Evolutionary conservation across 2,113 vertebrate genomes (phyloP).

Genomic region (Coreoperca whiteheadi): DNA sequence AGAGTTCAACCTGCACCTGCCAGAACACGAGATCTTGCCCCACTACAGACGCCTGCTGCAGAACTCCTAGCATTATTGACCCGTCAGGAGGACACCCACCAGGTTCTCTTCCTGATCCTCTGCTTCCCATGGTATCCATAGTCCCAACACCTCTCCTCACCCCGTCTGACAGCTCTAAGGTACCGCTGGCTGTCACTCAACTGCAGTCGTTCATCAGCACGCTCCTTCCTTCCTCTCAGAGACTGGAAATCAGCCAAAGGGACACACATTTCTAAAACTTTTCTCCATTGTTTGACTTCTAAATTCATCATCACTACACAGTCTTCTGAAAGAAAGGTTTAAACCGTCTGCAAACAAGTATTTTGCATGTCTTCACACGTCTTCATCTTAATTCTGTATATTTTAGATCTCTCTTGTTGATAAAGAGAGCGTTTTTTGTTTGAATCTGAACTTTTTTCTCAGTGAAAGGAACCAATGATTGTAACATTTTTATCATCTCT

Average conservation of each 20-base stretch:
- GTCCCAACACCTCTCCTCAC: background rate
- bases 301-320: constrained; percentile 45
- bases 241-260: constrained; percentile 75
- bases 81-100: constrained; percentile 70
- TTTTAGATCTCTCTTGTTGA: constrained; percentile 66
- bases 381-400: constrained; percentile 54
- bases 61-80: constrained; percentile 91
- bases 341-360: constrained; percentile 16
- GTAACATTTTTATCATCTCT: constrained; percentile 52
- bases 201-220: constrained; percentile 19
- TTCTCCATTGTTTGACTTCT: constrained; percentile 26
- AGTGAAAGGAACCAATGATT: constrained; percentile 59
- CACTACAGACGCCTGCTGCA: constrained; percentile 98
- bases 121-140: background rate
- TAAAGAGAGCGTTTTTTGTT: constrained; percentile 54
- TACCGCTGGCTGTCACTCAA: constrained; percentile 18
- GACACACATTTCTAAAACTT: constrained; percentile 47
- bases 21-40: constrained; percentile 96
- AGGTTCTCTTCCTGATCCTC: constrained; percentile 69
- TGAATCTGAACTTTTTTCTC: constrained; percentile 43
- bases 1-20: constrained; percentile 97
- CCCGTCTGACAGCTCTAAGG: background rate
- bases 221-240: constrained; percentile 49
- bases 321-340: constrained; percentile 39
- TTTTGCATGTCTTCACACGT: constrained; percentile 44